Evolutionary conservation across 2,113 vertebrate genomes (phyloP).

Genomic region (Pygoscelis antarcticus): DNA sequence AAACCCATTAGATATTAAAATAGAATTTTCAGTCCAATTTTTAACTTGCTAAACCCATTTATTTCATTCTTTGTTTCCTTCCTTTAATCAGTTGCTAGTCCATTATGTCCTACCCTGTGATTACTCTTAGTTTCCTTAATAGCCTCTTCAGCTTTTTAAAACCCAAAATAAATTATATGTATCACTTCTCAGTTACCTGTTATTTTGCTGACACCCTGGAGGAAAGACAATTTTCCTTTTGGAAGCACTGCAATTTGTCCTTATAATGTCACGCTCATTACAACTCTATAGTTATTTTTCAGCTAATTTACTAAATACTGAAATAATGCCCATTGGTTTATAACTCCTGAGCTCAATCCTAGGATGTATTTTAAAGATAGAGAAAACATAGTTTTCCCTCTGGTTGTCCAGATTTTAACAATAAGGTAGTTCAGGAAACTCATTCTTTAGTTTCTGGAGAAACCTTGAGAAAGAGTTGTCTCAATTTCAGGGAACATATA

Average conservation of each 20-base stretch:
- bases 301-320: background rate
- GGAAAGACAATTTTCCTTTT: background rate
- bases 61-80: background rate
- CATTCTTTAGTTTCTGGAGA: background rate
- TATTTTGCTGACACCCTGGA: background rate
- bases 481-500: background rate
- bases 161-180: background rate
- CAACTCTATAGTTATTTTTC: background rate
- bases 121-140: background rate
- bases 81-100: background rate
- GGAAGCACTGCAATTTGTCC: background rate
- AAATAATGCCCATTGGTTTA: background rate
- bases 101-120: background rate
- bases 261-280: background rate
- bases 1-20: background rate
- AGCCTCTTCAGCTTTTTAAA: background rate
- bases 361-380: fast-evolving
- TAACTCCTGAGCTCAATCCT: background rate
- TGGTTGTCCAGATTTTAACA: background rate
- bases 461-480: background rate
- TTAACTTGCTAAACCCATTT: background rate
- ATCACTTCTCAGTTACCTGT: background rate
- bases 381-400: background rate
- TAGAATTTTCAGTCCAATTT: background rate
- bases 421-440: background rate